These are phyloP conservation scores for Idris sp. DNA, from an alignment of 1,140 invertebrate species.

Conservation along the genomic window DNA sequence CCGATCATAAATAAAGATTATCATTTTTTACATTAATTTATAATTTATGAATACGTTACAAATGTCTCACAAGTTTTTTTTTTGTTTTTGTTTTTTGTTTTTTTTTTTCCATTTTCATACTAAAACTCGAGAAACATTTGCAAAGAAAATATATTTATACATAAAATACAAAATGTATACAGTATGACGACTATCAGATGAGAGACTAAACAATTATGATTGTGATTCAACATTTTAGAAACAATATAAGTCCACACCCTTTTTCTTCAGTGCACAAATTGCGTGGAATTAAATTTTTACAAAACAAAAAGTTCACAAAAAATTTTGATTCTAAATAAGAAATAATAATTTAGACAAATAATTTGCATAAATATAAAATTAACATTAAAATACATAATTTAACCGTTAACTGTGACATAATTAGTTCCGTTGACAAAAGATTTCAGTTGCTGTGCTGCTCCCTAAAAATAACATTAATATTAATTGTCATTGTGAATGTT, in stretches of 20 bases:
- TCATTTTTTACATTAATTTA: conserved; percentile 68
- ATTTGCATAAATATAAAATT: too few species aligned
- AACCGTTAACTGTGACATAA: conserved; percentile 54
- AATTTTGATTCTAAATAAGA: conserved; percentile 4
- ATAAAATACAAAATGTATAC: conserved; percentile 36
- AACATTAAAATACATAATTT: too few species aligned
- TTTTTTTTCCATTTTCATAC: conserved; percentile 46
- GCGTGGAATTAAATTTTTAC: conserved; percentile 5
- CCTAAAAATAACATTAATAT: conserved; percentile 74
- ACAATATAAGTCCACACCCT: conserved; percentile 8
- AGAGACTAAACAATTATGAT: conserved; percentile 11
- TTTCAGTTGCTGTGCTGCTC: conserved; percentile 77
- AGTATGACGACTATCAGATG: conserved; percentile 11
- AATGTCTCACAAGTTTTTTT: conserved; percentile 75
- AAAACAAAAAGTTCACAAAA: conserved; percentile 10
- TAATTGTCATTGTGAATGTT: too few species aligned
- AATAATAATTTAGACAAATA: conserved; percentile 6
- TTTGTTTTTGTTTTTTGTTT: too few species aligned
- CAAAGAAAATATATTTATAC: conserved; percentile 64
- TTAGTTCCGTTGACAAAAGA: conserved; percentile 75
- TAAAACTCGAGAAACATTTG: conserved; percentile 74
- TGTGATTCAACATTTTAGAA: too few species aligned
- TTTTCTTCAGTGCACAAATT: conserved; percentile 11
- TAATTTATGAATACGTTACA: conserved; percentile 74
- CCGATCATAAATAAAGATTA: conserved; percentile 54